Evolutionary conservation across 2,888 invertebrate species (phyloP), one percentile per base, ranked within the genome.

Genomic region (Xylocampa areola): DNA sequence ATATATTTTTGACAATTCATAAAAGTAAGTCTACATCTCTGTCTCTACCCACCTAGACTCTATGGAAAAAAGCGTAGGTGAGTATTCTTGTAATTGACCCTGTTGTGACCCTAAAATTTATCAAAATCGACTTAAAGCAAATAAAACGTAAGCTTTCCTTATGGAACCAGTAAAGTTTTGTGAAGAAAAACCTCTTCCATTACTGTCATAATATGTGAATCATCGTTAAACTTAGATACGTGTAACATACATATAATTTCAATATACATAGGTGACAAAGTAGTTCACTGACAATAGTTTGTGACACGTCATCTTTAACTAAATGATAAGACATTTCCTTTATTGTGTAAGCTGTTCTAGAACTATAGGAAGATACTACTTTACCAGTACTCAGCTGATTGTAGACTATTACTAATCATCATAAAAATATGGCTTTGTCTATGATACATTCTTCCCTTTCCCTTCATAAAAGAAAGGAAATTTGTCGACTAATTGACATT

Each of bases 301-400:
- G 32, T 32, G 32, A 49, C 49, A 30, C 47, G 55, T 47, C 65
- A 66, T 61, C 37, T 27, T 61, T 61, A 66, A 66, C 65, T 39
- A 55, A 55, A 50, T 66, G 66, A 66, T 66, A 66, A 66, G 11
- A 66, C 65, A 66, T 66, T 66, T 66, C 66, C 66, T 66, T 48
- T 30, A 39, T 21, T 27, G 16, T 36, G 30, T 40, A 27, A 61
- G 11, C 45, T 43, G 43, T 66, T 66, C 50, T 51, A 43, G 27
- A 50, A 66, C 66, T 43, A 36, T 60, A 60, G 55, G 49, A 65
- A 65, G 61, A 64, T 37, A 25, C 64, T 33, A 59, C 51, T 64
- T 62, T 49, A 49, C 10, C 10, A 11, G n/a, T n/a, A n/a, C n/a
- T n/a, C n/a, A n/a, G n/a, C n/a, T n/a, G n/a, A n/a, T n/a, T n/a